Conservation (phyloP, 2,888 invertebrate genomes). For the Dorcus parallelipipedus region DNA sequence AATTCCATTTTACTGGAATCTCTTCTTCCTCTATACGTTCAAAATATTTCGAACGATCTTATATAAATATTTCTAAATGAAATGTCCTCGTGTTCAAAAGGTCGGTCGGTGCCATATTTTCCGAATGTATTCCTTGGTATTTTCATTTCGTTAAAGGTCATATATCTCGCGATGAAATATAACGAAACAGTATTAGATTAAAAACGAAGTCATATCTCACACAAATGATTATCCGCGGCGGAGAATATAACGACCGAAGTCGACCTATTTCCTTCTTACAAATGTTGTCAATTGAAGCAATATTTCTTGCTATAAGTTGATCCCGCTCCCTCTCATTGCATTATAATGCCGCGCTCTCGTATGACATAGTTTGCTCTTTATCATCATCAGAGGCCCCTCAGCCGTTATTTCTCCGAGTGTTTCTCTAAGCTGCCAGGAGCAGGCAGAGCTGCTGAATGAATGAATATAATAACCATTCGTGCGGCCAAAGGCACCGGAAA, state of each 20-base stretch:
- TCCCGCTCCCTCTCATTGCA: conserved; percentile 5
- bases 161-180: conserved; percentile 8
- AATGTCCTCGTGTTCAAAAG: too few relatives aligned
- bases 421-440: conserved; percentile 17
- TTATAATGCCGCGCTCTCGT: conserved; percentile 3
- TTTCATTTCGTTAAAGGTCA: too few relatives aligned
- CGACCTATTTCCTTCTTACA: neutral
- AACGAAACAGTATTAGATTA: conserved; percentile 7
- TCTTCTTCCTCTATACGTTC: too few relatives aligned
- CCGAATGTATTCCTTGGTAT: too few relatives aligned
- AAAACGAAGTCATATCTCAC: conserved; percentile 5
- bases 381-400: conserved; percentile 9
- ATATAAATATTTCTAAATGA: too few relatives aligned
- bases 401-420: conserved; percentile 10
- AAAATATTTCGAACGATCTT: too few relatives aligned
- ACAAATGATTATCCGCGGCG: too few relatives aligned
- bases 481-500: conserved; percentile 41
- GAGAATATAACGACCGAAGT: neutral
- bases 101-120: too few relatives aligned
- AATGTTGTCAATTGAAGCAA: neutral
- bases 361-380: conserved; percentile 7
- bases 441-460: conserved; percentile 33
- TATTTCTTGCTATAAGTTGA: conserved; percentile 2
- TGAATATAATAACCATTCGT: conserved; percentile 43
- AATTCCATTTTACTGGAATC: too few relatives aligned